phyloP scores from a whole-genome alignment of 2,888 invertebrate species.

The Amphipyra berbera region DNA sequence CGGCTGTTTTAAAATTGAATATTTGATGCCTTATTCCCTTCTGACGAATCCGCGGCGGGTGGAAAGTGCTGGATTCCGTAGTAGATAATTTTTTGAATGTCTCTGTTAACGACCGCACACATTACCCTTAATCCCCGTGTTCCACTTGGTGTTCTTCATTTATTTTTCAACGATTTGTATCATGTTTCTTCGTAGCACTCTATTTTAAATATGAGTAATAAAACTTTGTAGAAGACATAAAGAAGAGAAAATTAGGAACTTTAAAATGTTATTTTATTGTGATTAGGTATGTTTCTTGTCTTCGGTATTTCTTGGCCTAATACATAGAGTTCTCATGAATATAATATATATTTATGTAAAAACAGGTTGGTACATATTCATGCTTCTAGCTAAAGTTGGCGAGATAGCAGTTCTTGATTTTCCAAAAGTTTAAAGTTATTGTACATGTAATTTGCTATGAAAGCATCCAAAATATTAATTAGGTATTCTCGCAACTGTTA shows the following conservation, averaged over 20 bases:
- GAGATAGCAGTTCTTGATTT: too few species aligned
- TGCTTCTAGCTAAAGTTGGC: too few species aligned
- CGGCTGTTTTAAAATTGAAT: slow-evolving; percentile 90
- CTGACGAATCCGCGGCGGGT: slow-evolving; percentile 85
- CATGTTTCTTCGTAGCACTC: slow-evolving; percentile 61
- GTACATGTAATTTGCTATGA: slow-evolving; percentile 3
- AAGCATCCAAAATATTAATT: slow-evolving; percentile 1
- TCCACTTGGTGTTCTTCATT: slow-evolving; percentile 73
- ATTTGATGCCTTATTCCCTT: slow-evolving; percentile 89
- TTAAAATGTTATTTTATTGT: slow-evolving; percentile 19
- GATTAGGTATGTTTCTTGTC: slow-evolving; percentile 3
- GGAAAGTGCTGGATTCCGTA: slow-evolving; percentile 78
- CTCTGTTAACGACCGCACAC: slow-evolving; percentile 79
- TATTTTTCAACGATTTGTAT: slow-evolving; percentile 72
- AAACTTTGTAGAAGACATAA: slow-evolving; percentile 34
- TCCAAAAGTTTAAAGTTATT: neutral
- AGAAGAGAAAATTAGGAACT: slow-evolving; percentile 7
- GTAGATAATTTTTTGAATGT: slow-evolving; percentile 85
- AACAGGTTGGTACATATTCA: too few species aligned
- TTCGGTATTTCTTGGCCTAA: neutral
- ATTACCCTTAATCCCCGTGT: slow-evolving; percentile 75
- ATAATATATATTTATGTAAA: too few species aligned
- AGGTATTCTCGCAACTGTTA: neutral
- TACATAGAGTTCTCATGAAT: slow-evolving; percentile 2
- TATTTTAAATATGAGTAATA: slow-evolving; percentile 52